Percentiles rank a stretch among this genome's conserved stretches.
phyloP scores from a whole-genome alignment of 2,113 vertebrate genomes.

The Paratilapia polleni region DNA sequence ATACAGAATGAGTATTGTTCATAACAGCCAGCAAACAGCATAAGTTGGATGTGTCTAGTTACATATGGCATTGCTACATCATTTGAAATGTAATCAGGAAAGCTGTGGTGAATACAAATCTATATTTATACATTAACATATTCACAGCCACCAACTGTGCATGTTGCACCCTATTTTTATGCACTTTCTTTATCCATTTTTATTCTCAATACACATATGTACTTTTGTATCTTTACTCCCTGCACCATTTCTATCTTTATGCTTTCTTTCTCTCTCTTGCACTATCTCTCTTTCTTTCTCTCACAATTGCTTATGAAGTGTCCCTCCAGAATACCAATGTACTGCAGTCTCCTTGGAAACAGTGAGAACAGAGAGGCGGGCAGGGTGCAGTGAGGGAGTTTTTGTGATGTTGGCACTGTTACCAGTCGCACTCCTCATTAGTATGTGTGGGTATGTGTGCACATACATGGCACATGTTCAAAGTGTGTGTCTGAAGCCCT shows the following conservation, averaged over 20 bases:
- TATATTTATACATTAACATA: background rate
- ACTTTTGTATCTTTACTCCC: slow-evolving; percentile 23
- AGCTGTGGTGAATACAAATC: background rate
- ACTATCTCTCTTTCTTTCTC: slow-evolving; percentile 18
- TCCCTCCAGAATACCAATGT: slow-evolving; percentile 75
- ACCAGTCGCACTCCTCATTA: slow-evolving; percentile 46
- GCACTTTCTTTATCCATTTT: background rate
- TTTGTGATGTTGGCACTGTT: slow-evolving; percentile 57
- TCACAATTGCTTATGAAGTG: slow-evolving; percentile 60
- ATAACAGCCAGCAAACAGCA: background rate
- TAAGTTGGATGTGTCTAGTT: background rate
- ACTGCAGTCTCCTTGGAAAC: slow-evolving; percentile 78
- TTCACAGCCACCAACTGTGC: background rate
- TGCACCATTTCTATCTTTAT: slow-evolving; percentile 14
- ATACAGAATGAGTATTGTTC: background rate
- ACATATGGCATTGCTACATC: background rate
- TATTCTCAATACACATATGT: background rate
- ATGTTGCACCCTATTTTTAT: background rate
- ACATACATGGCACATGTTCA: slow-evolving; percentile 27
- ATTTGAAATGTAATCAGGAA: background rate
- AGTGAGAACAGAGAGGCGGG: slow-evolving; percentile 50
- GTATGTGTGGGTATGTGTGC: slow-evolving; percentile 14
- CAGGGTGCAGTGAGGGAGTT: slow-evolving; percentile 49
- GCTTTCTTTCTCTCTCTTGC: slow-evolving; percentile 1
- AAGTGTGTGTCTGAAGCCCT: background rate